Evolutionary conservation across 2,797 vertebrate genomes (phyloP), one percentile per base, ranked within the genome.

Genomic region (Myripristis jacobus): DNA sequence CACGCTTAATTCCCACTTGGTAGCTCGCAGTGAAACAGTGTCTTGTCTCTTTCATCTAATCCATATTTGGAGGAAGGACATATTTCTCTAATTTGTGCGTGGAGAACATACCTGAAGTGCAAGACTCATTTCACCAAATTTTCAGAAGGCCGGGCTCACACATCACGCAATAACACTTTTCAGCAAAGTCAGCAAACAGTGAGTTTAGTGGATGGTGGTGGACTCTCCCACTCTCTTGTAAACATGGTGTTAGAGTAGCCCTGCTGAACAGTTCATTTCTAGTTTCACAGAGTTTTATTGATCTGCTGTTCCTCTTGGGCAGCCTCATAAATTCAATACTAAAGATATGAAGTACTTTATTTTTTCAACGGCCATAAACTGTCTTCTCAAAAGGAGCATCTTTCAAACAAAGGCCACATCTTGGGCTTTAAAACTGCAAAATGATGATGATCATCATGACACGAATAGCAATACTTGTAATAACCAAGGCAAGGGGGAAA

Each of bases 201-300:
- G 8, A 66, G 53, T 71, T 27, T 41, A 53, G 61, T 54, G 54
- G 65, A 48, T 57, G 54, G 22, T 73, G 27, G 3, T 29, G 27
- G 27, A 29, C 6, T 3, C 27, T 29, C 27, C 9, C 19, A 13
- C 16, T 27, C 43, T 55, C 24, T 46, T 46, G 41, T 58, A 31
- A 59, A 58, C 25, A 36, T 3, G 36, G 13, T 31, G 59, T 29
- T 29, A 13, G 59, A 56, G 63, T 59, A 55, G 57, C 50, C 3
- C 38, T 52, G 69, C 60, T 21, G 41, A 66, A 54, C 47, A 52
- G 48, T 27, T 29, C 27, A 54, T 63, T 54, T 80, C 24, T 66
- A 19, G 55, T 72, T 72, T 24, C 21, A 4, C 19, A 0, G 31
- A 46, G 10, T 51, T 6, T 1, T 43, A 64, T 68, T 61, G 66